Base-by-base conservation (phyloP, 2,888 invertebrate species). In the Macaria notata region DNA sequence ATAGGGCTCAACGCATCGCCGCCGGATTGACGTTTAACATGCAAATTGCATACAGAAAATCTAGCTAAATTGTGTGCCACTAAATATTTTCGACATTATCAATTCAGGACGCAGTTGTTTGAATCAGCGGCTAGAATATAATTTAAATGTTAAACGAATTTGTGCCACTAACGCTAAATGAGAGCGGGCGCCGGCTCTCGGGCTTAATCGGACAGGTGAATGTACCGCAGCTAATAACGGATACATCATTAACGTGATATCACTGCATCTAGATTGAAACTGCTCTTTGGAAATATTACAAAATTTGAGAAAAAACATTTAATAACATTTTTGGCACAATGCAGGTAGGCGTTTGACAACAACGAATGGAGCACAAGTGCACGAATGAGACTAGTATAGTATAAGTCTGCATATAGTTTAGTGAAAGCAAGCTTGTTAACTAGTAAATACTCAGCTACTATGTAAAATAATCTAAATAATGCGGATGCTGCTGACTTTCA, bases 41-140 rank as follows among this genome's bases (percentile, higher is more conserved):
- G 90, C 88, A 91, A 90, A 90, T 90, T 90, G 88, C 88, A 87
- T 87, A 87, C 78, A 85, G 86, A 87, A 87, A 88, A 89, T 89
- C 86, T 88, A 86, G 84, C 84, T 79, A 87, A 86, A 88, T 87
- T 87, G 82, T 86, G 80, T 83, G 83, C 81, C 79, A 84, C 86
- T 87, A 88, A 88, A 90, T 88, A 90, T 87, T 88, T 86, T 85
- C 81, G 68, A 75, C 83, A 84, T 89, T 84, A 88, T 86, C 84
- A 86, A 89, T 89, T 86, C 87, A 81, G 83, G 71, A 74, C 86
- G 79, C 84, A 85, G 86, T 87, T 84, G 86, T 86, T 86, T 86
- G 81, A 84, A 83, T 85, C 84, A 82, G 79, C 78, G 79, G 80
- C 79, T 83, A 77, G 83, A 84, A 88, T 86, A 86, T 87, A 84